phyloP scores from a whole-genome alignment of 1,140 invertebrate species.

The Triops cancriformis region DNA sequence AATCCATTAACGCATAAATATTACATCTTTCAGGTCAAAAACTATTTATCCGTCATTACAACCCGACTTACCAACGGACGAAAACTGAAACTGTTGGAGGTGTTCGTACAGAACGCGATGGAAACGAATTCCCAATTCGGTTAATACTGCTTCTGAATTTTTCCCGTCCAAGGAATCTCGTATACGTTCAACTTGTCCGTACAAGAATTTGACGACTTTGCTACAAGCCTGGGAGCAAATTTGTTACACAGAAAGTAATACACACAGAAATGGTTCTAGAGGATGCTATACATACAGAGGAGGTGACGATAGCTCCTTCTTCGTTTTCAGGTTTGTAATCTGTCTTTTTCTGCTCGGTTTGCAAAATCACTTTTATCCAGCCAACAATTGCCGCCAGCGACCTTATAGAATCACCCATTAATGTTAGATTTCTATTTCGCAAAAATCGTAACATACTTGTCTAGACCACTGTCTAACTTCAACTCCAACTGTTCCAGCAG shows the following conservation, averaged over 20 bases:
- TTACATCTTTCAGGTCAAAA: conserved; percentile 14
- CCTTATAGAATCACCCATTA: conserved; percentile 38
- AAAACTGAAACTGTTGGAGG: conserved; percentile 89
- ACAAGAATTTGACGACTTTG: conserved; percentile 77
- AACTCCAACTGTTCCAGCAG: conserved; percentile 80
- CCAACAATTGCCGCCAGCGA: conserved; percentile 77
- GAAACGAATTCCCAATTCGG: conserved; percentile 80
- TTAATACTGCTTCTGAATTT: conserved; percentile 75
- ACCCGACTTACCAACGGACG: conserved; percentile 63
- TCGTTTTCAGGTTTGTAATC: conserved; percentile 88
- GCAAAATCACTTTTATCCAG: conserved; percentile 84
- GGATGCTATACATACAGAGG: conserved; percentile 39
- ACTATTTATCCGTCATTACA: neutral
- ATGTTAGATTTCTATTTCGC: neutral
- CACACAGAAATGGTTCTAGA: too few relatives aligned
- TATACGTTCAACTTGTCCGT: conserved; percentile 65
- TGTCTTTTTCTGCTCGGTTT: conserved; percentile 88
- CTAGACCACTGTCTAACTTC: conserved; percentile 83
- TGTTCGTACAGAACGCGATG: conserved; percentile 94
- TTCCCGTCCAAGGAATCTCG: conserved; percentile 82
- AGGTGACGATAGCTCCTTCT: conserved; percentile 37
- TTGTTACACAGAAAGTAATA: conserved; percentile 47
- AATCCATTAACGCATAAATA: neutral
- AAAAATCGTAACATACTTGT: conserved; percentile 44
- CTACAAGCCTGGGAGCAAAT: conserved; percentile 63